Conservation (phyloP, 2,797 vertebrate genomes). For the Smutsia temminckii region DNA sequence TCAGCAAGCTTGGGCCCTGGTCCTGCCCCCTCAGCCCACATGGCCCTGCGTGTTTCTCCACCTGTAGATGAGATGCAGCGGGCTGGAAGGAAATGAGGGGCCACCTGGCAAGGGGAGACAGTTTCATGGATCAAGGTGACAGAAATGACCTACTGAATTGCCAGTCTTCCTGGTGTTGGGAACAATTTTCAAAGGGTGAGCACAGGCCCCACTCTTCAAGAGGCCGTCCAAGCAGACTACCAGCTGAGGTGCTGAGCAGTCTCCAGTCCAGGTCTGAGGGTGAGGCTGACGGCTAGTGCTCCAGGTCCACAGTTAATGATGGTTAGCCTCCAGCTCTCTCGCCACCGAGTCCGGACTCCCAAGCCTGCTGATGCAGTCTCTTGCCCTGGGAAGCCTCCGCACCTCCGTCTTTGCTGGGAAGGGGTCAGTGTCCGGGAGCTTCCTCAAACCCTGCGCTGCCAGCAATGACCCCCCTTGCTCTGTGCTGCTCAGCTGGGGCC, state of each 20-base stretch:
- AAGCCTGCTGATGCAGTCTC: not conserved
- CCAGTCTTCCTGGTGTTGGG: not conserved
- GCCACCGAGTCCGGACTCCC: not conserved
- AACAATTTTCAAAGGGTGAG: no score
- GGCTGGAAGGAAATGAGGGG: not conserved
- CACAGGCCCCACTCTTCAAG: not conserved
- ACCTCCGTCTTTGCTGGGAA: no score
- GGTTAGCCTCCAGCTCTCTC: not conserved
- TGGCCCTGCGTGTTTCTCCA: accelerated
- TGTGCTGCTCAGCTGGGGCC: not conserved
- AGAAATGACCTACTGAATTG: no score
- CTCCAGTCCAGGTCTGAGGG: not conserved
- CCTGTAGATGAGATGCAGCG: not conserved
- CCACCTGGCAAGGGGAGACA: not conserved
- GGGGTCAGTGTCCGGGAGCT: not conserved
- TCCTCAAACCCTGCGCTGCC: not conserved
- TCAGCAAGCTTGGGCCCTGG: accelerated
- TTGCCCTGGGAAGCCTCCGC: not conserved
- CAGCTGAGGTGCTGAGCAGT: no score
- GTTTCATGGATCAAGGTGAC: accelerated
- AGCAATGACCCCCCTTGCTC: not conserved
- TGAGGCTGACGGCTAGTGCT: accelerated
- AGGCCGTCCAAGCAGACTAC: not conserved
- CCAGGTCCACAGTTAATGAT: not conserved
- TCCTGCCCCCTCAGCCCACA: no score